Conservation (phyloP, 2,888 invertebrate species). For the Aspidapion aeneum region DNA sequence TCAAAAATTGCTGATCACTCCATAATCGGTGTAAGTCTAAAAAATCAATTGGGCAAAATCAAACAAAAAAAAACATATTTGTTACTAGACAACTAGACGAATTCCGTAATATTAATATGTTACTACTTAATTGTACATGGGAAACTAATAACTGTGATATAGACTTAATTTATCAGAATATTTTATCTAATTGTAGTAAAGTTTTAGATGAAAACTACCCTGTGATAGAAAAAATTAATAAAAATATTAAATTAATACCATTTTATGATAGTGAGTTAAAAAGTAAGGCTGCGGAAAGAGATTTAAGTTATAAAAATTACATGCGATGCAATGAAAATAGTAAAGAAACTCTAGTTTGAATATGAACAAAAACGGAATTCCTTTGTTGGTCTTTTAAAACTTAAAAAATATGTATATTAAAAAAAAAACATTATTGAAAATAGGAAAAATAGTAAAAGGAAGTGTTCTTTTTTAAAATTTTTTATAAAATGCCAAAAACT, state of each 20-base stretch:
- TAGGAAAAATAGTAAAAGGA: conserved; percentile 1
- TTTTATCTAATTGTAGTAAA: conserved; percentile 1
- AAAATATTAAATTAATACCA: conserved; percentile 1
- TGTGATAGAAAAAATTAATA: conserved; percentile 1
- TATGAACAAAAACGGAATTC: not conserved
- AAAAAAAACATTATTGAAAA: conserved; percentile 1
- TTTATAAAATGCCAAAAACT: no score
- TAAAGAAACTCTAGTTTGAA: not conserved
- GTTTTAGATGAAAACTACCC: not conserved
- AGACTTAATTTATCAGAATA: not conserved
- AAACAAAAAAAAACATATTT: not conserved
- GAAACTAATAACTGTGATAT: conserved; percentile 8
- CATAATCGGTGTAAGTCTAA: not conserved
- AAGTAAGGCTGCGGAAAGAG: not conserved
- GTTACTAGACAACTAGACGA: not conserved
- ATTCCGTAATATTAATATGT: conserved; percentile 1
- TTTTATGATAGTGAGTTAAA: not conserved
- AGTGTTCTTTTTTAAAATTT: not conserved
- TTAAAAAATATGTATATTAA: not conserved
- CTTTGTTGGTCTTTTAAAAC: conserved; percentile 3
- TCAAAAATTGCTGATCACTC: conserved; percentile 1
- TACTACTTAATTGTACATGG: conserved; percentile 1
- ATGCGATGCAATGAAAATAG: not conserved
- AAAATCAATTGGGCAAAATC: not conserved
- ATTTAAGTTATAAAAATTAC: not conserved